Evolutionary conservation across 2,888 invertebrate species (phyloP).

Genomic region (Automeris io): DNA sequence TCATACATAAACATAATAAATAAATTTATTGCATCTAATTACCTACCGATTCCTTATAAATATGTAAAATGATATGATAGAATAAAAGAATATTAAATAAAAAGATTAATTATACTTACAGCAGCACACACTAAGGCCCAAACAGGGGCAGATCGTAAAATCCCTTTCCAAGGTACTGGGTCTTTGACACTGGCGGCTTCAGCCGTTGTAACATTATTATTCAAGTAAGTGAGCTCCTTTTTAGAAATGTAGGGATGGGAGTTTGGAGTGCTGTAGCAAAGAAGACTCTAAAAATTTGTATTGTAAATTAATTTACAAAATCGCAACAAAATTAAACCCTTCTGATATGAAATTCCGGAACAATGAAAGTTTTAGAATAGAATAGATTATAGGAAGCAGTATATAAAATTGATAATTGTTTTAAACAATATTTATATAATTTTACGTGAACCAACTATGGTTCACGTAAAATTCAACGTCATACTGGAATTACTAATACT

Average conservation of each 20-base stretch:
- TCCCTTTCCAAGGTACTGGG: constrained; percentile 83
- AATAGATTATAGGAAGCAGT: no score
- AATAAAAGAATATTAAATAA: neutral
- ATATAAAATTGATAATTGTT: no score
- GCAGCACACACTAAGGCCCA: constrained; percentile 85
- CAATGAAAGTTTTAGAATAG: no score
- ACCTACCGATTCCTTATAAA: no score
- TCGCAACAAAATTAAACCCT: no score
- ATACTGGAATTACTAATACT: no score
- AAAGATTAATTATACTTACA: constrained; percentile 43
- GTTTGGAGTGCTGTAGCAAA: constrained; percentile 72
- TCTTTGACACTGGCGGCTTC: constrained; percentile 64
- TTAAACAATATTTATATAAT: no score
- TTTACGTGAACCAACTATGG: no score
- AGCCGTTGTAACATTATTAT: constrained; percentile 74
- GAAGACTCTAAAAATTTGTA: constrained; percentile 41
- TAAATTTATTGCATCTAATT: no score
- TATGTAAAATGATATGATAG: no score
- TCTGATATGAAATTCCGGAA: no score
- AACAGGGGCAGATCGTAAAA: constrained; percentile 81
- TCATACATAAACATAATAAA: neutral
- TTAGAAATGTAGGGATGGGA: constrained; percentile 74
- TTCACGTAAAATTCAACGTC: no score
- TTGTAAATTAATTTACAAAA: neutral
- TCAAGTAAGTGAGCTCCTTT: constrained; percentile 67